Base-by-base conservation (phyloP, 2,113 vertebrate species). In the Cervus canadensis region DNA sequence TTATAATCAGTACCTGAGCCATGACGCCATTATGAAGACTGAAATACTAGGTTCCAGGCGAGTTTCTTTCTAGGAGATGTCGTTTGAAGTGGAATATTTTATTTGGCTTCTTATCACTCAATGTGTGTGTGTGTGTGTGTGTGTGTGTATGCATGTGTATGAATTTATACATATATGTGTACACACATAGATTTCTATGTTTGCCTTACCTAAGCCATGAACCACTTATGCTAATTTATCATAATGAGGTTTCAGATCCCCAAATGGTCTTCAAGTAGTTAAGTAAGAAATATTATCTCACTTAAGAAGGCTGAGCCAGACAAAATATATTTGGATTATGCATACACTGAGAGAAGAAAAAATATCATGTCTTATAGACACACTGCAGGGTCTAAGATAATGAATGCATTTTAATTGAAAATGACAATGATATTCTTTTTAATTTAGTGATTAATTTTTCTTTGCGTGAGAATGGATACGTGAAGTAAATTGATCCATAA, bases 1-100 rank as follows among this genome's bases (percentile, higher is more conserved):
- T 98, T 45, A 96, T 98, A 98, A 99, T 98, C 98, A 99, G 98
- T 91, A 98, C 97, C 98, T 97, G 87, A 98, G 97, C 91, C 95
- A 16, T 97, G 98, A 97, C 92, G 97, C 98, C 98, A 96, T 96
- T 95, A 84, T 98, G 96, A 98, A 98, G 98, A 96, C 91, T 96
- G 98, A 98, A 98, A 98, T 94, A 96, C 48, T 71, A 96, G 95
- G 88, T 97, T 98, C 98, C 98, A 98, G 95, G 98, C 98, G 98
- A 98, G 98, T 97, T 84, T 95, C 95, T 91, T 86, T 96, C 95
- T 91, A 96, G 94, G 62, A 93, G 98, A 94, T 98, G 92, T 89
- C 79, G 94, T 98, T 98, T 98, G 96, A 98, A 98, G 98, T 93
- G 86, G 97, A 97, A 97, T 96, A 97, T 96, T 57, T 85, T 96